Evolutionary conservation across 2,888 invertebrate species (phyloP).

Genomic region (Apamea epomidion): DNA sequence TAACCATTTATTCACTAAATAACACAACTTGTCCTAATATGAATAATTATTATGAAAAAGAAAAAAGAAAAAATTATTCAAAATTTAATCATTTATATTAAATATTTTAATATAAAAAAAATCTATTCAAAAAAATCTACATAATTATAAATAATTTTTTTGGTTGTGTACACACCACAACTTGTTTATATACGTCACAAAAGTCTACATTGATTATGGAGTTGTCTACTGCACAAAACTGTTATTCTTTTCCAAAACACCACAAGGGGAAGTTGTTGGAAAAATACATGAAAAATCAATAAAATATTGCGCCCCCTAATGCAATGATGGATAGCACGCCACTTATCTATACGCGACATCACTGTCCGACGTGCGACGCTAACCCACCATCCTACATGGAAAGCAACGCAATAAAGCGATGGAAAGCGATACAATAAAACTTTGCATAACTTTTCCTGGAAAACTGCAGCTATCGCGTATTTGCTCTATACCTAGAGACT

Average conservation of each 20-base stretch:
- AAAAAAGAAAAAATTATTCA: no score
- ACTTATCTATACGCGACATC: slow-evolving; percentile 86
- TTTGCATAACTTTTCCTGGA: neutral
- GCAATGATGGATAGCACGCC: slow-evolving; percentile 84
- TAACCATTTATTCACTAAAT: no score
- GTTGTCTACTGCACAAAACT: neutral
- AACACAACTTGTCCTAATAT: no score
- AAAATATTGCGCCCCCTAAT: slow-evolving; percentile 83
- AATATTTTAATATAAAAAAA: no score
- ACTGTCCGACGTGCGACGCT: slow-evolving; percentile 71
- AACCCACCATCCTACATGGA: neutral
- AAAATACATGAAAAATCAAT: slow-evolving; percentile 79
- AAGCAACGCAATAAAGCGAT: neutral
- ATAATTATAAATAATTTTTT: no score
- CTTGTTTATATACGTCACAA: neutral
- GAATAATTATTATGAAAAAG: no score
- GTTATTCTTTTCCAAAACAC: slow-evolving; percentile 8
- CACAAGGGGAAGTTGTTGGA: slow-evolving; percentile 5
- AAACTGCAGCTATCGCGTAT: neutral
- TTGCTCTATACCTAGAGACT: neutral
- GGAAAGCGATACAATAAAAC: neutral
- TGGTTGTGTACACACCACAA: no score
- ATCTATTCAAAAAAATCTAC: no score
- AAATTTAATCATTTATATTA: no score
- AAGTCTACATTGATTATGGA: neutral